Evolutionary conservation across 2,113 vertebrate genomes (phyloP), one percentile per base, ranked within the genome.

Genomic region (Xiphorhynchus elegans): DNA sequence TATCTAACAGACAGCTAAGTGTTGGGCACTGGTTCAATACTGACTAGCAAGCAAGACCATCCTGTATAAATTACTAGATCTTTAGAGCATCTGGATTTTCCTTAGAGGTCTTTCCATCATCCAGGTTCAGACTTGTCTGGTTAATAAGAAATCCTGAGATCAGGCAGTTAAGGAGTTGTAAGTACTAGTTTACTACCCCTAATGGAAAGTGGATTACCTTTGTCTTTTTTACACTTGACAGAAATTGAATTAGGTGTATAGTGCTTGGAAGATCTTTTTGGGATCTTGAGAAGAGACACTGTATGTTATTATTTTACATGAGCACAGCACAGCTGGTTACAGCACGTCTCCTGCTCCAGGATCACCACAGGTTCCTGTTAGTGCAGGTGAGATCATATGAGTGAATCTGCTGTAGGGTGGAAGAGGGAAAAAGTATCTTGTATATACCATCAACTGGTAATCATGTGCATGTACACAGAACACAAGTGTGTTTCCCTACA

Each of bases 381-480:
- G 25, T n/a, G 52, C 23, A 59, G 77, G 29, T 75, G 87, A 81
- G 55, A 50, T 52, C 42, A 33, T 17, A 29, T 7, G 25, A 50
- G 72, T 56, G 40, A 69, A 58, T 26, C 15, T 39, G 9, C 25
- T 70, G 25, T 31, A 44, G 37, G 42, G 10, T 78, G 73, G 40
- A 75, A 35, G 47, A 50, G 14, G 10, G 53, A 20, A 42, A 49
- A n/a, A 42, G 31, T 3, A 6, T 28, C 29, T 29, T 50, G 19
- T 1, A 3, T 16, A 17, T 23, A 9, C 40, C 35, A 26, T 25
- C 1, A 5, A n/a, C 29, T 42, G 47, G 11, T 68, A 67, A 60
- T 55, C 35, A 10, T 1, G 1, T 5, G 1, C 10, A 17, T 0
- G 0, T 24, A 7, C 9, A 26, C 31, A 29, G 50, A 69, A 10